Base-by-base conservation (phyloP, 2,888 invertebrate genomes). In the Stegana nigrithorax region DNA sequence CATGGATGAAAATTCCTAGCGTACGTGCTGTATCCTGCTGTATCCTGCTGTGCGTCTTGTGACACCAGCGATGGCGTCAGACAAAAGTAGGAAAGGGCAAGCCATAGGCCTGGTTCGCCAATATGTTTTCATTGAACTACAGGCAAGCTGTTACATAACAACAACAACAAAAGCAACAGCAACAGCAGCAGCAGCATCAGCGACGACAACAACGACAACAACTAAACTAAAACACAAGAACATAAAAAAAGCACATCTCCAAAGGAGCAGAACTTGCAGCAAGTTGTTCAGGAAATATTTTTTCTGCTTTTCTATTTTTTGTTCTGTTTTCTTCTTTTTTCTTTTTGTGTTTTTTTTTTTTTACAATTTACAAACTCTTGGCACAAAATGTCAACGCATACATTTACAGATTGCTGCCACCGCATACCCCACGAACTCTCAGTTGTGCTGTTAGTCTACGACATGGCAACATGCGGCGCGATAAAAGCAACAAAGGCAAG, bases 71-170 rank as follows among this genome's bases (percentile, higher is more conserved):
- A 14, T n/a, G 14, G 14, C 39, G n/a, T 8, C 39, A 1, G 14
- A 39, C 14, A 39, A n/a, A 39, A 17, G 17, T 39, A 39, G 14
- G 10, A 14, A n/a, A 8, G 26, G 53, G 39, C 10, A 25, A 4
- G 6, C 17, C n/a, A 14, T 32, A 32, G 45, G 62, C 68, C 51
- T 47, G n/a, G n/a, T 25, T 21, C 59, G 62, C 65, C 75, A 78
- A 74, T 75, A 74, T 72, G 75, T 74, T 71, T 68, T 68, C 73
- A 75, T 77, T 67, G 77, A 78, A 74, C 79, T 66, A 12, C 6
- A 67, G 56, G 64, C 67, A 78, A 79, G 73, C 77, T 75, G 79
- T 68, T 72, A 67, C 64, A 62, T 62, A 42, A 25, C 62, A 64
- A 36, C 56, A 39, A 61, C 64, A 66, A 66, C 53, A 64, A 36